Percentiles rank a stretch among this genome's conserved stretches.
Evolutionary conservation across 2,113 vertebrate species (phyloP).

Genomic region (Rynchops niger): DNA sequence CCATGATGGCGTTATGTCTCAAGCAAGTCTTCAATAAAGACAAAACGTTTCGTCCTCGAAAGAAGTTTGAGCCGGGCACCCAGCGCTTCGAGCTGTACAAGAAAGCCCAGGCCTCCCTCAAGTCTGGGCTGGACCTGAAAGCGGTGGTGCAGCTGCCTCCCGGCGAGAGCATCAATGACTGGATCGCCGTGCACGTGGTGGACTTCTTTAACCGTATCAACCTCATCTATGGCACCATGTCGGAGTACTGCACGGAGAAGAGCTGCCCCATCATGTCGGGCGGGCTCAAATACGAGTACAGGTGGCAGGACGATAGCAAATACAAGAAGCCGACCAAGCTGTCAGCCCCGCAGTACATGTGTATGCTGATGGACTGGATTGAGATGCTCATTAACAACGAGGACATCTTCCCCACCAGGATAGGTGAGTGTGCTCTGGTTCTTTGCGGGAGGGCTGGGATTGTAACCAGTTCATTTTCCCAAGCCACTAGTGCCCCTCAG

Average conservation of each 20-base stretch:
- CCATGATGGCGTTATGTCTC: slow-evolving; percentile 89
- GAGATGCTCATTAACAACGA: slow-evolving; percentile 95
- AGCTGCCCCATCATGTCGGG: slow-evolving; percentile 95
- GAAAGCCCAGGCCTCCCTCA: slow-evolving; percentile 95
- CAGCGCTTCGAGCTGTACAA: slow-evolving; percentile 96
- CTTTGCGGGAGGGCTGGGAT: rapidly evolving
- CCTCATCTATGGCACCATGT: slow-evolving; percentile 97
- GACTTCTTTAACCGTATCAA: slow-evolving; percentile 99
- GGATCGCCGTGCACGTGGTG: slow-evolving; percentile 95
- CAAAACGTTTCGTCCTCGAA: slow-evolving; percentile 93
- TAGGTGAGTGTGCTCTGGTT: slow-evolving; percentile 81
- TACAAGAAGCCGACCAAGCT: slow-evolving; percentile 94
- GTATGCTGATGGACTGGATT: slow-evolving; percentile 96
- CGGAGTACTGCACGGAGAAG: slow-evolving; percentile 89
- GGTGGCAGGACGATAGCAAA: slow-evolving; percentile 92
- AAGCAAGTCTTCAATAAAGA: slow-evolving; percentile 98
- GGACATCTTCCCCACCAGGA: slow-evolving; percentile 92
- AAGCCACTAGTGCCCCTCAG: not conserved
- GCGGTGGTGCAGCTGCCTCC: slow-evolving; percentile 92
- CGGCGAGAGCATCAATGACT: slow-evolving; percentile 89
- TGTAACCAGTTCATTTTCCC: not conserved
- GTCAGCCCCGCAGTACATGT: slow-evolving; percentile 92
- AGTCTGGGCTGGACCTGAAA: slow-evolving; percentile 92
- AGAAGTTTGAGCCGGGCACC: slow-evolving; percentile 92
- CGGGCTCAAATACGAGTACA: slow-evolving; percentile 92